Evolutionary conservation across 2,113 vertebrate species (phyloP), one percentile per base, ranked within the genome.

Genomic region (Nerophis ophidion): DNA sequence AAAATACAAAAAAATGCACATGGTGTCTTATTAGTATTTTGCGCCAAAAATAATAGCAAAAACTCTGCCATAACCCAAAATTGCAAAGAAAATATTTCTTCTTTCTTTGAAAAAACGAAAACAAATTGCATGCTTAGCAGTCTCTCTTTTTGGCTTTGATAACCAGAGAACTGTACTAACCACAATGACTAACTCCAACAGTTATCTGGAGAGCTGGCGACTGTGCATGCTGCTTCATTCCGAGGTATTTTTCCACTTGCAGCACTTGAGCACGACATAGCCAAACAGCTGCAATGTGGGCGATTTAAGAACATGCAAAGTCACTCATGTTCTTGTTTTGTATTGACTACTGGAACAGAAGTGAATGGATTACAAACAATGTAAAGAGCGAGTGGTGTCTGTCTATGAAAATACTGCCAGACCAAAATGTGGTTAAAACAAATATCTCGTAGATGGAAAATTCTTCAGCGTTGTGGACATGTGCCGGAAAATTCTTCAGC

Each of bases 131-230:
- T 59, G 12, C 36, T 63, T 34, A 64, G 42, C 46, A 57, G 8
- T 19, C 15, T 45, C 48, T 15, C 44, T n/a, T 59, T 56, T 71
- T 40, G 52, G 34, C 38, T 42, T 12, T 51, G 77, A 87, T 78
- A 82, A 75, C 50, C 62, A 57, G 47, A 62, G 38, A 61, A 67
- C 56, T 60, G 52, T 69, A 60, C 75, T 48, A 80, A 26, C 61
- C 77, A 76, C 66, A 71, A 77, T 36, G 62, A 76, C 81, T 76
- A 73, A 70, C 68, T 57, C 35, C 49, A 71, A 51, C 57, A 51
- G 72, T 83, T 86, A 87, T 82, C 84, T 74, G 72, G 38, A 60
- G 65, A 76, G 69, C 62, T 70, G 61, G 66, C 19, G 7, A 15
- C 26, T 35, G 33, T 63, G 52, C 36, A 38, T 0, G 26, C 34